These are phyloP conservation scores for Pilophorus perplexus DNA, from an alignment of 2,888 invertebrate species.

Conservation along the genomic window DNA sequence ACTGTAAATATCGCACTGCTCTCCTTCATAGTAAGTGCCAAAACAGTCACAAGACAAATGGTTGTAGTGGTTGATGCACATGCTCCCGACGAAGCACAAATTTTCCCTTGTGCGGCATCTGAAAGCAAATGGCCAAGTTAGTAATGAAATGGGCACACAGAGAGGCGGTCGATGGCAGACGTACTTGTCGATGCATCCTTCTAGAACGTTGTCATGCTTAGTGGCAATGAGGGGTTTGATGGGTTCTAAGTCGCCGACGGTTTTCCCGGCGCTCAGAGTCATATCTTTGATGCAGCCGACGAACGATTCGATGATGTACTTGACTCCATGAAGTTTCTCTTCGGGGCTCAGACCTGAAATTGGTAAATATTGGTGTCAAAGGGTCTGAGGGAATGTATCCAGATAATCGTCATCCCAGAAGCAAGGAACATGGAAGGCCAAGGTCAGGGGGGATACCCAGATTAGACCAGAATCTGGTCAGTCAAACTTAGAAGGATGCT, in stretches of 20 bases:
- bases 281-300: conserved; percentile 88
- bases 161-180: too few species aligned
- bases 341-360: conserved; percentile 76
- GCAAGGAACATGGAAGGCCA: not conserved
- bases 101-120: conserved; percentile 75
- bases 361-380: conserved; percentile 8
- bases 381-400: not conserved
- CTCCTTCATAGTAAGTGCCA: conserved; percentile 86
- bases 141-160: too few species aligned
- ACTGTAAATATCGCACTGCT: conserved; percentile 89
- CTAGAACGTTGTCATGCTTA: conserved; percentile 84
- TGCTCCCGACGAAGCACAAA: conserved; percentile 81
- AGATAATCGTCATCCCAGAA: not conserved
- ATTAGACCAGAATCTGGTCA: too few species aligned
- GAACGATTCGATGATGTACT: conserved; percentile 89
- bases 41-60: conserved; percentile 89
- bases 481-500: too few species aligned
- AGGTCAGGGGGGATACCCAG: not conserved
- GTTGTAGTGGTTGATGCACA: conserved; percentile 89
- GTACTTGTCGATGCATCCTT: conserved; percentile 78
- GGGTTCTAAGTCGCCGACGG: conserved; percentile 75
- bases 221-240: conserved; percentile 81
- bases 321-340: conserved; percentile 82
- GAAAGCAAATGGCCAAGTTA: too few species aligned
- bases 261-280: conserved; percentile 79